Conservation (phyloP, 2,113 vertebrate species). For the Chascanopsetta lugubris region DNA sequence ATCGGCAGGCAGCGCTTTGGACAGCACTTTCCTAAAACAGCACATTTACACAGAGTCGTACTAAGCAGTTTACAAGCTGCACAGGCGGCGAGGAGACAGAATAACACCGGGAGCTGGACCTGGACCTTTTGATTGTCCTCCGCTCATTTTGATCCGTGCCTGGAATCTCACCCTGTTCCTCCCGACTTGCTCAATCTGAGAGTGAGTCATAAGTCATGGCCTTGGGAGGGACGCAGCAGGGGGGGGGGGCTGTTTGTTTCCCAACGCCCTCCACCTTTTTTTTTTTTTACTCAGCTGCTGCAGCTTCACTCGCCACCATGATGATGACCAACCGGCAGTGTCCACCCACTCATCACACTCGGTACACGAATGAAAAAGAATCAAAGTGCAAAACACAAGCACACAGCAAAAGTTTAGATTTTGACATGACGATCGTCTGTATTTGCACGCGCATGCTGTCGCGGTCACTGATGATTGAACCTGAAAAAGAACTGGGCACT, state of each 20-base stretch:
- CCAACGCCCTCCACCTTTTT: slow-evolving; percentile 55
- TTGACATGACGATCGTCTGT: too few species aligned
- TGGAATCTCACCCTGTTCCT: slow-evolving; percentile 57
- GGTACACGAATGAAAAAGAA: too few species aligned
- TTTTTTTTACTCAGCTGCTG: slow-evolving; percentile 48
- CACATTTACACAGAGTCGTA: slow-evolving; percentile 3
- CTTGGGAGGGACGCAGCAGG: slow-evolving; percentile 35
- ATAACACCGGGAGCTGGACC: neutral
- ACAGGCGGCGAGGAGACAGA: slow-evolving; percentile 1
- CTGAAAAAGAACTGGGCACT: too few species aligned
- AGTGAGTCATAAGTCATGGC: slow-evolving; percentile 59
- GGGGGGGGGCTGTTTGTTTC: slow-evolving; percentile 43
- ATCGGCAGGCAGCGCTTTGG: slow-evolving; percentile 18
- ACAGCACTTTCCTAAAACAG: slow-evolving; percentile 10
- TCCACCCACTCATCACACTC: slow-evolving; percentile 27
- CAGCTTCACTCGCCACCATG: slow-evolving; percentile 2
- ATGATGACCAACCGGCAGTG: slow-evolving; percentile 41
- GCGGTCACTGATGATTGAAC: too few species aligned
- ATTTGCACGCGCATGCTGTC: too few species aligned
- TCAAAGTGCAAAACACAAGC: neutral
- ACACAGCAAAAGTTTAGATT: too few species aligned
- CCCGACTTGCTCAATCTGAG: slow-evolving; percentile 49
- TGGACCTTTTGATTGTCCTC: slow-evolving; percentile 13
- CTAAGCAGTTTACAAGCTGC: slow-evolving; percentile 1
- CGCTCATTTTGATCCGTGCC: slow-evolving; percentile 45